phyloP scores from a whole-genome alignment of 2,888 invertebrate genomes.

The Sinohyriopsis cumingii region DNA sequence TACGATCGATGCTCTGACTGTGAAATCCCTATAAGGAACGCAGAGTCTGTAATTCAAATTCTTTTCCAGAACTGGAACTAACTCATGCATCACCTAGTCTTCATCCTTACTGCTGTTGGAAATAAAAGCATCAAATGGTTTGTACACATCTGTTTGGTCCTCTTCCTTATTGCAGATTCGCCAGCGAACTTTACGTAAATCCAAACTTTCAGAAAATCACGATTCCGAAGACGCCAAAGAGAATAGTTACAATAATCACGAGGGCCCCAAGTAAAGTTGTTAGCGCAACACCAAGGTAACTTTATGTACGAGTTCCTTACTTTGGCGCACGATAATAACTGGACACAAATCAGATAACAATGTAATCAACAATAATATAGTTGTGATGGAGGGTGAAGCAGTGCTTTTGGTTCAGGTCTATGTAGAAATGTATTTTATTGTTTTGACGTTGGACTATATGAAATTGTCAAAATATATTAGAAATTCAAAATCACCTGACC shows the following conservation, averaged over 20 bases:
- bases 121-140: constrained; percentile 87
- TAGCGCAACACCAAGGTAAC: background rate
- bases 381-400: too few relatives aligned
- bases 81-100: constrained; percentile 86
- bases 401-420: too few relatives aligned
- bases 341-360: constrained; percentile 15
- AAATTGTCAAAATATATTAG: constrained; percentile 9
- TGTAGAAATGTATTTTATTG: constrained; percentile 10
- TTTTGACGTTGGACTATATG: background rate
- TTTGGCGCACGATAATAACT: constrained; percentile 8
- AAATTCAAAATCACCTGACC: constrained; percentile 38
- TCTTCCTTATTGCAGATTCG: background rate
- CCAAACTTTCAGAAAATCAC: constrained; percentile 18
- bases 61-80: constrained; percentile 88
- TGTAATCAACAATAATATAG: too few relatives aligned
- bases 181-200: constrained; percentile 16
- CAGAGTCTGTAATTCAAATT: constrained; percentile 80
- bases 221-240: constrained; percentile 9
- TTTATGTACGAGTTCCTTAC: background rate
- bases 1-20: constrained; percentile 75
- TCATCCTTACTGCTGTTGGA: constrained; percentile 86
- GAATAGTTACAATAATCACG: constrained; percentile 28
- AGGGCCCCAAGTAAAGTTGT: constrained; percentile 18
- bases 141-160: constrained; percentile 16
- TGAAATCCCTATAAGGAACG: constrained; percentile 56